These are phyloP conservation scores for Cinclus cinclus DNA, from an alignment of 2,113 vertebrate species.

Conservation along the genomic window DNA sequence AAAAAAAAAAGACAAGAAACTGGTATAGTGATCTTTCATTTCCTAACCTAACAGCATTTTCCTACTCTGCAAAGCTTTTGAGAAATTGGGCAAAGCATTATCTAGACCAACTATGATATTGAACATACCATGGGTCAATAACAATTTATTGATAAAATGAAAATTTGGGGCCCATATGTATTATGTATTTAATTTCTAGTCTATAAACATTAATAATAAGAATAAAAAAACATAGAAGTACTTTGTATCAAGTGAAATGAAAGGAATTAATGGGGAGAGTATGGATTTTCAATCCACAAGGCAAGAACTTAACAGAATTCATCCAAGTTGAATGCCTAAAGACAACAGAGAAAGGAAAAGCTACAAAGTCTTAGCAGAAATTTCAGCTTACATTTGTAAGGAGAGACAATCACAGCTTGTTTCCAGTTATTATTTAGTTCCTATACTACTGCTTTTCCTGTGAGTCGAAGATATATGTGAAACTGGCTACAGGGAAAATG, in stretches of 20 bases:
- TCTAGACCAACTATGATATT: rapidly evolving
- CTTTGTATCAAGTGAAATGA: neutral
- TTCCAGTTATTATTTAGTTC: neutral
- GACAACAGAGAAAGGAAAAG: neutral
- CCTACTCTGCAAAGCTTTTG: neutral
- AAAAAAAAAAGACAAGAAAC: neutral
- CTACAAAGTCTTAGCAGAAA: neutral
- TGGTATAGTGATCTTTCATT: neutral
- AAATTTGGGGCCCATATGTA: neutral
- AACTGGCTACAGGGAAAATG: neutral
- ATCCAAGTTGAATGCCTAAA: neutral
- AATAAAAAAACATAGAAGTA: neutral
- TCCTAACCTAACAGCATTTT: neutral
- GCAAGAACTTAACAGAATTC: neutral
- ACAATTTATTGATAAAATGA: neutral
- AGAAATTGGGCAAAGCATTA: neutral
- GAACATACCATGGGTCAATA: neutral
- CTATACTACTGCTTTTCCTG: neutral
- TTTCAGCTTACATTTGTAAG: neutral
- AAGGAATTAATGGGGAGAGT: rapidly evolving
- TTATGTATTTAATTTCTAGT: neutral
- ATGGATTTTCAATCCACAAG: neutral
- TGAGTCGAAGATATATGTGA: neutral
- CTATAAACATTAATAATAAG: neutral
- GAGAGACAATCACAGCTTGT: neutral